A percentile compares a stretch with the other conserved stretches of the same genome.
These are phyloP conservation scores for Ophthalmolycus amberensis DNA, from an alignment of 2,113 vertebrate species.

Conservation along the genomic window DNA sequence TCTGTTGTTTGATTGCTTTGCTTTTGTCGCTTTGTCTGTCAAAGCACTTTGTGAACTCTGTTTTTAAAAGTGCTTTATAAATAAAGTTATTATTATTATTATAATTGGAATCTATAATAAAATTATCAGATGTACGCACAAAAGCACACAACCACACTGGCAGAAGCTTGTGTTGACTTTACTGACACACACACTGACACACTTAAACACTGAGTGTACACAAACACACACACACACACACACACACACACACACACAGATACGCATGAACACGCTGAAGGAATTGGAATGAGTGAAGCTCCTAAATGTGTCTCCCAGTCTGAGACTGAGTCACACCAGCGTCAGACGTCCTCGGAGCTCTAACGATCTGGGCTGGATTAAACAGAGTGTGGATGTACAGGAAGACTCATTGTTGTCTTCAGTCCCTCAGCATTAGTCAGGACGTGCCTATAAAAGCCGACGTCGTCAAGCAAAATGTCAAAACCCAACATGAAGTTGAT, in stretches of 20 bases:
- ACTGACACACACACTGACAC: not conserved
- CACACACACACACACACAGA: not conserved
- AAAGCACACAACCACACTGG: no score
- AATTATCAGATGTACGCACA: no score
- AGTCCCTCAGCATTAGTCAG: not conserved
- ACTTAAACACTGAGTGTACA: not conserved
- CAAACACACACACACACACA: no score
- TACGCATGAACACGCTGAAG: not conserved
- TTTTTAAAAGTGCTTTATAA: no score
- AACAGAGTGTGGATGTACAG: not conserved
- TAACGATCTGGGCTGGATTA: no score
- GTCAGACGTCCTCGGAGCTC: not conserved
- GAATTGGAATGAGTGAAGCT: not conserved
- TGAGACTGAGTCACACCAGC: slow-evolving; percentile 1
- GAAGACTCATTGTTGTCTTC: not conserved
- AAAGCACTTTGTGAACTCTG: no score
- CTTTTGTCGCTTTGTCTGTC: no score
- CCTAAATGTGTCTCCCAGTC: not conserved
- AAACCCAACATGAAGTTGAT: not conserved
- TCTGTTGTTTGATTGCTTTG: no score
- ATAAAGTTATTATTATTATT: no score
- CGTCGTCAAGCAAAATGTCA: not conserved
- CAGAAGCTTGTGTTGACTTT: not conserved
- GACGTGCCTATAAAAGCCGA: not conserved
- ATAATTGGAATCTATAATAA: no score